Evolutionary conservation across 2,888 invertebrate genomes (phyloP), one percentile per base, ranked within the genome.

Genomic region (Ormyrus labotus): DNA sequence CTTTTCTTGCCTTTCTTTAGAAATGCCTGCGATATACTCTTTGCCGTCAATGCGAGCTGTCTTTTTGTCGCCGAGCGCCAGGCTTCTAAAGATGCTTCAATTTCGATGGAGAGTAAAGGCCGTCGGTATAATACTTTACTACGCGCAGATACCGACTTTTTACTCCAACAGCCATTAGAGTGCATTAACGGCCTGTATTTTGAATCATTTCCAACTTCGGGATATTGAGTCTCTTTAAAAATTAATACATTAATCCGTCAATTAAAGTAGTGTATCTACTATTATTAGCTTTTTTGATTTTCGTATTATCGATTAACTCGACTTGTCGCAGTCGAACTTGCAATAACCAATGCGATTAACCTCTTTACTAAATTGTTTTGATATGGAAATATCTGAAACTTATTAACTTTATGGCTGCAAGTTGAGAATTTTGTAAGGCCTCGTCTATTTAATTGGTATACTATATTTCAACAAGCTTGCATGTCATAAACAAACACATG

Each of bases 401-500:
- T 75, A 68, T 68, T 48, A 75, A 67, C 2, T 68, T 60, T 68
- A 51, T 45, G 53, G 60, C 51, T 58, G 60, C 34, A 13, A 9
- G 13, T 75, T 58, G 19, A 58, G 10, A n/a, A 48, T 65, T 74
- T 60, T 55, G 75, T 60, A 60, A 34, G 51, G 51, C 8, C n/a
- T 10, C 1, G 8, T n/a, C 47, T 50, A 68, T 67, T 75, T 75
- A 75, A 75, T 75, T 60, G 75, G 75, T 47, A 13, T 45, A 53
- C 50, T 34, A 55, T 64, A 64, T 57, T 48, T 64, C 19, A 57
- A 71, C 71, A 19, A 55, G 65, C 48, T 45, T n/a, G 10, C 53
- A 68, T 7, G 48, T 60, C 60, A 75, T 60, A 76, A 76, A 76
- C 48, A 68, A 61, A 68, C 51, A 76, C 51, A 68, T 53, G 53